Evolutionary conservation across 1,140 invertebrate genomes (phyloP).

Genomic region (Calycopis cecrops): DNA sequence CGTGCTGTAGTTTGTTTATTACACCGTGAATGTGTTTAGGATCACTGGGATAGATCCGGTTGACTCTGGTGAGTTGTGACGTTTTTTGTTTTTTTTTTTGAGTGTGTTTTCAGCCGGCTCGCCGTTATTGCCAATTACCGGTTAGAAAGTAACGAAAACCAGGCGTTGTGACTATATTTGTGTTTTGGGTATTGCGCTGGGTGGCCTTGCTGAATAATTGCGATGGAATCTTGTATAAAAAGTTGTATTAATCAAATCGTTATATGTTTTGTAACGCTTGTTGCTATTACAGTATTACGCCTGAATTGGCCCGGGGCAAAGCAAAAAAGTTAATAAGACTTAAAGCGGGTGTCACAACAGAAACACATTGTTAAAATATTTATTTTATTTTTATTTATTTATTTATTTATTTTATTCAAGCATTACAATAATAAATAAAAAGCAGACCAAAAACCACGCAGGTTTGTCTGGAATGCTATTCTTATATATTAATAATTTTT

Average conservation of each 20-base stretch:
- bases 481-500: no score
- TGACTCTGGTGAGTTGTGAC: not conserved
- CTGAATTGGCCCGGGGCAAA: not conserved
- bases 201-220: not conserved
- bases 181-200: conserved; percentile 1
- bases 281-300: not conserved
- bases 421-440: no score
- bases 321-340: no score
- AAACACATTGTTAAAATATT: no score
- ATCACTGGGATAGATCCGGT: conserved; percentile 5
- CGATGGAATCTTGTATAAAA: not conserved
- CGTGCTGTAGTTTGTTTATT: conserved; percentile 2
- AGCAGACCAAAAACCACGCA: no score
- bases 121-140: not conserved
- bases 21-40: conserved; percentile 4
- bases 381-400: no score
- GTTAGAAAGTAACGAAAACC: conserved; percentile 9
- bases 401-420: no score
- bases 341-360: no score
- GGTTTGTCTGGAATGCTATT: no score
- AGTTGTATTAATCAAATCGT: not conserved
- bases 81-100: not conserved
- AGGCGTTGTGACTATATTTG: no score
- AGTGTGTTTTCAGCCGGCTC: not conserved
- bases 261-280: not conserved